phyloP scores from a whole-genome alignment of 2,888 invertebrate species.

The Dyspetes luteomarginatus region DNA sequence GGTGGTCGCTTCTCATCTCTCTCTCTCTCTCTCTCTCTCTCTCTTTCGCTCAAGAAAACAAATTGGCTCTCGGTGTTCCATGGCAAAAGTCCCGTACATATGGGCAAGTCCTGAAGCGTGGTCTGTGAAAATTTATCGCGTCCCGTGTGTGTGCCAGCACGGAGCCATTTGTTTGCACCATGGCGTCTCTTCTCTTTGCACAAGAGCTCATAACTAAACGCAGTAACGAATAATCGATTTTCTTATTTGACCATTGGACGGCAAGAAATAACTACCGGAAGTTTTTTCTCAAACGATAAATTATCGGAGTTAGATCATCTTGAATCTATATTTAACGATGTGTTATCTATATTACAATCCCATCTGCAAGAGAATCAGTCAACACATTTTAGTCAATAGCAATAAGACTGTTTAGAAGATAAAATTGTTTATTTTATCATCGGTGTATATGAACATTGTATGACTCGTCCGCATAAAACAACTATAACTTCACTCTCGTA shows the following conservation, averaged over 20 bases:
- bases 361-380: too few species aligned
- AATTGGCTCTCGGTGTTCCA: constrained; percentile 39
- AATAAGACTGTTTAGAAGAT: too few species aligned
- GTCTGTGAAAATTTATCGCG: constrained; percentile 52
- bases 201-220: constrained; percentile 33
- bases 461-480: too few species aligned
- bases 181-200: constrained; percentile 28
- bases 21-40: background rate
- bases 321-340: background rate
- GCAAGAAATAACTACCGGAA: background rate
- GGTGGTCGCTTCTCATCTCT: background rate
- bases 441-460: too few species aligned
- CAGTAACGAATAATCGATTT: constrained; percentile 40
- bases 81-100: constrained; percentile 39
- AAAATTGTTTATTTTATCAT: too few species aligned
- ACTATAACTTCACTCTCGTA: too few species aligned
- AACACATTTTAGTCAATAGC: too few species aligned
- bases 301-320: background rate
- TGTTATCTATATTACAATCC: too few species aligned
- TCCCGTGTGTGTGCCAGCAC: constrained; percentile 27
- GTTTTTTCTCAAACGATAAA: background rate
- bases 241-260: constrained; percentile 23
- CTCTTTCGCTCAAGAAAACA: constrained; percentile 13
- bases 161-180: constrained; percentile 52
- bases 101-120: constrained; percentile 25